Percentiles rank a stretch among this genome's conserved stretches.
phyloP scores from a whole-genome alignment of 2,797 vertebrate genomes.

The Pseudocheirus occidentalis region DNA sequence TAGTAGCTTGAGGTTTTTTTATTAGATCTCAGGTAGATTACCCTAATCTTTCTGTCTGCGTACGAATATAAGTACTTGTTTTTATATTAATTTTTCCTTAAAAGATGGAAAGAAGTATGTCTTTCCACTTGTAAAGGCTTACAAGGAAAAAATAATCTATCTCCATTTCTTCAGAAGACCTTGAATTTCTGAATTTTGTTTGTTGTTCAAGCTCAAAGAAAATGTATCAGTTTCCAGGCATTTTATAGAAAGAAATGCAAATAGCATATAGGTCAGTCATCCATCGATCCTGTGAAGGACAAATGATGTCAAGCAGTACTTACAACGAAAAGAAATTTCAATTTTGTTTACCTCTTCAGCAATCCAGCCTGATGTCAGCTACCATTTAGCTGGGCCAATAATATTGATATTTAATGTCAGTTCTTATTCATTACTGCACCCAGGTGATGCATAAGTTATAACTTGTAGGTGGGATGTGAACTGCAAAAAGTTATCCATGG shows the following conservation, averaged over 20 bases:
- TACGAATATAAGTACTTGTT: slow-evolving; percentile 9
- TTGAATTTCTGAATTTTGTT: slow-evolving; percentile 47
- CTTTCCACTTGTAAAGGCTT: neutral
- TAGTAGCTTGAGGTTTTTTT: slow-evolving; percentile 31
- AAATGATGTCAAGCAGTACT: slow-evolving; percentile 84
- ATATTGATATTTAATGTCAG: slow-evolving; percentile 86
- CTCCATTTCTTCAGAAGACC: slow-evolving; percentile 40
- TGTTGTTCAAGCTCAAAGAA: slow-evolving; percentile 43
- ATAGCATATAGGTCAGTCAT: slow-evolving; percentile 68
- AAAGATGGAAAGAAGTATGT: neutral
- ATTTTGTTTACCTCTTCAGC: slow-evolving; percentile 84
- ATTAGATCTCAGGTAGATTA: slow-evolving; percentile 3
- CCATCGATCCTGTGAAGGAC: slow-evolving; percentile 82
- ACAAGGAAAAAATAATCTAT: slow-evolving; percentile 17
- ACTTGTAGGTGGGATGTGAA: slow-evolving; percentile 76
- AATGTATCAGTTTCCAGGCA: slow-evolving; percentile 35
- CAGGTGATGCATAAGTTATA: slow-evolving; percentile 81
- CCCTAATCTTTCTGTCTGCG: slow-evolving; percentile 17
- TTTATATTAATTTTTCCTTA: slow-evolving; percentile 38
- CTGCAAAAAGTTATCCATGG: slow-evolving; percentile 56
- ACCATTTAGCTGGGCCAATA: slow-evolving; percentile 85
- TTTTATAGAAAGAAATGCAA: slow-evolving; percentile 67
- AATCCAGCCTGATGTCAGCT: slow-evolving; percentile 82
- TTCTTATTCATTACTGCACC: slow-evolving; percentile 83
- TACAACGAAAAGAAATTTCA: slow-evolving; percentile 79